Evolutionary conservation across 2,888 invertebrate species (phyloP).

Genomic region (Cephus rjabovi): DNA sequence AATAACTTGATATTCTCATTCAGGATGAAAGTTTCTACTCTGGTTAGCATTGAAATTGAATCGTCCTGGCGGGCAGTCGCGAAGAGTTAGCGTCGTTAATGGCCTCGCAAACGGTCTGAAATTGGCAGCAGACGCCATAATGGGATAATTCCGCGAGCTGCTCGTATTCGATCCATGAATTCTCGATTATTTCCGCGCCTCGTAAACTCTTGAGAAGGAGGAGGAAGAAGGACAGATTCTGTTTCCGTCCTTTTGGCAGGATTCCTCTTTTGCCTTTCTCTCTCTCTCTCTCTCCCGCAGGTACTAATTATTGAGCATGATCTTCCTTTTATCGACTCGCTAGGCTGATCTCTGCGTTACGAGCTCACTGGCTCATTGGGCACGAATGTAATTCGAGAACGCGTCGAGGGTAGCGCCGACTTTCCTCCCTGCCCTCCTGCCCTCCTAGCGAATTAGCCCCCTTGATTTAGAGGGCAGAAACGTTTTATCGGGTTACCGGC

Average conservation of each 20-base stretch:
- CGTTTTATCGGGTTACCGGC: constrained; percentile 45
- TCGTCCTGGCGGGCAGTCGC: constrained; percentile 58
- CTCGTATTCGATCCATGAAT: neutral
- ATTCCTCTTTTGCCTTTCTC: neutral
- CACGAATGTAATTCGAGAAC: constrained; percentile 49
- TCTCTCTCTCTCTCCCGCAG: constrained; percentile 9
- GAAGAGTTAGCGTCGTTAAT: constrained; percentile 62
- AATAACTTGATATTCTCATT: constrained; percentile 53
- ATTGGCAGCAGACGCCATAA: constrained; percentile 48
- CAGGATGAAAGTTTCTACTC: constrained; percentile 57
- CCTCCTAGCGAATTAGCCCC: constrained; percentile 52
- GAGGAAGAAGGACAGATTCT: neutral
- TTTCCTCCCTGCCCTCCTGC: constrained; percentile 21
- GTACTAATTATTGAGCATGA: constrained; percentile 13
- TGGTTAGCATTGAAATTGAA: constrained; percentile 66
- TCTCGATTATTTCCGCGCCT: neutral
- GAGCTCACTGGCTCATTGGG: constrained; percentile 52
- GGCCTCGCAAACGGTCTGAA: constrained; percentile 56
- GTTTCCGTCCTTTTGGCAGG: constrained; percentile 4
- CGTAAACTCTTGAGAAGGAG: neutral
- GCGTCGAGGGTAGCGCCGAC: constrained; percentile 13
- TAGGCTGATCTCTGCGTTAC: constrained; percentile 35
- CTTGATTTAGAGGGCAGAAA: constrained; percentile 47
- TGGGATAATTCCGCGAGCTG: neutral
- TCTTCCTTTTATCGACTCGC: constrained; percentile 29